Base-by-base conservation (phyloP, 2,113 vertebrate species). In the Gymnocephalus cernua region DNA sequence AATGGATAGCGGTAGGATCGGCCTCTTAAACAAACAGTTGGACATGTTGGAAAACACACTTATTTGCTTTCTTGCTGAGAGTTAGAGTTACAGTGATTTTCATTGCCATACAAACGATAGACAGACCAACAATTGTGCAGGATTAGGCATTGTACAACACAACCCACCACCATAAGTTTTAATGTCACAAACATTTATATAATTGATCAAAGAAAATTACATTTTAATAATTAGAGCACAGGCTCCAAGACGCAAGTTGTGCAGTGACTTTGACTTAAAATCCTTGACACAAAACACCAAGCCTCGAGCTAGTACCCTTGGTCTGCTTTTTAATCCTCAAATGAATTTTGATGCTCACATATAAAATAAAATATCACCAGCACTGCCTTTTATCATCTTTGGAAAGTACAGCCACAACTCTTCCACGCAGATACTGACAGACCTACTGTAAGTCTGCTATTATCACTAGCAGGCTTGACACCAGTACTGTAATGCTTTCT, bases 281-380 rank as follows among this genome's bases (percentile, higher is more conserved):
- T 62, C 56, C 19, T 67, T 64, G 29, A 67, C 27, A 58, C 21
- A 18, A 51, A 67, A 66, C 51, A 74, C 35, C 58, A 23, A 10
- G 10, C 75, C 54, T 47, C 12, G 12, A 54, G 79, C 21, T 16
- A 21, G 44, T 59, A 68, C 63, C 70, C 41, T 67, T 25, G 19
- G 29, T 57, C 41, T 59, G 45, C 13, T 18, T 74, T 74, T 56
- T 74, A 57, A 85, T 85, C 72, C 72, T 68, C 16, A 50, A 76
- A 62, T 54, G 51, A 69, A 76, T 59, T 74, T 62, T 73, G 18
- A 75, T 19, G 47, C 27, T 41, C 56, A 56, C 25, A 65, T 25
- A 19, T 16, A 73, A 62, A 59, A 19, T 21, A 73, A 62, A 59
- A 67, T 61, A 61, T 53, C 32, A 18, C 51, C 13, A 35, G 27